A percentile compares a stretch with the other conserved stretches of the same genome.
Evolutionary conservation across 1,140 invertebrate genomes (phyloP).

Genomic region (Polypedilum vanderplanki): DNA sequence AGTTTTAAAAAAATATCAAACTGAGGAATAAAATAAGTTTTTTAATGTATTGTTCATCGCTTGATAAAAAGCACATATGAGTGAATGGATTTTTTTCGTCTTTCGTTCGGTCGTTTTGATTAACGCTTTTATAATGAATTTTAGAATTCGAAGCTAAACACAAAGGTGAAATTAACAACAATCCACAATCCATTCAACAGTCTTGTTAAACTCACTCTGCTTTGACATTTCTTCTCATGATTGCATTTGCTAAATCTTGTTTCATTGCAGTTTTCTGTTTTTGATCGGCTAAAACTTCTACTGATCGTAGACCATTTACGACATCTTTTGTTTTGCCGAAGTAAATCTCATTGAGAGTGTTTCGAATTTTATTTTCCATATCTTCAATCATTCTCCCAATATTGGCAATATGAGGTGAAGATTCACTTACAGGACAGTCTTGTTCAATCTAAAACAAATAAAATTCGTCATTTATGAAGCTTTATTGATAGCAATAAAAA

Average conservation of each 20-base stretch:
- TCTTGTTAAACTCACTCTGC: conserved; percentile 34
- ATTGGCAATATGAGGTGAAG: conserved; percentile 94
- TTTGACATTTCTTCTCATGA: conserved; percentile 58
- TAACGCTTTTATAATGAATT: too few species aligned
- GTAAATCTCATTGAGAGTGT: conserved; percentile 97
- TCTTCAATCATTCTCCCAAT: conserved; percentile 96
- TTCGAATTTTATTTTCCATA: conserved; percentile 99
- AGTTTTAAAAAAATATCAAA: too few species aligned
- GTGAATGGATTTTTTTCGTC: too few species aligned
- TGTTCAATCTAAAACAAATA: conserved; percentile 72
- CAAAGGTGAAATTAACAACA: neutral
- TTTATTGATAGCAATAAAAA: conserved; percentile 27
- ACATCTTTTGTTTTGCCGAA: conserved; percentile 99
- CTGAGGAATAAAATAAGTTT: too few species aligned
- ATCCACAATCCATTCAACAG: neutral
- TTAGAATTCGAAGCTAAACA: too few species aligned
- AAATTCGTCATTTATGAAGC: conserved; percentile 29
- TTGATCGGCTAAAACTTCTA: conserved; percentile 76
- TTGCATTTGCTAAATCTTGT: conserved; percentile 76
- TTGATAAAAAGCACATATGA: too few species aligned
- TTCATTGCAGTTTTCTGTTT: conserved; percentile 73
- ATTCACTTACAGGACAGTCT: conserved; percentile 81
- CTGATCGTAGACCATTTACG: conserved; percentile 91
- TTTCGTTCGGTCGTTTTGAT: too few species aligned
- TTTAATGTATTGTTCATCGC: too few species aligned